Evolutionary conservation across 2,888 invertebrate genomes (phyloP).

Genomic region (Aspidapion aeneum): DNA sequence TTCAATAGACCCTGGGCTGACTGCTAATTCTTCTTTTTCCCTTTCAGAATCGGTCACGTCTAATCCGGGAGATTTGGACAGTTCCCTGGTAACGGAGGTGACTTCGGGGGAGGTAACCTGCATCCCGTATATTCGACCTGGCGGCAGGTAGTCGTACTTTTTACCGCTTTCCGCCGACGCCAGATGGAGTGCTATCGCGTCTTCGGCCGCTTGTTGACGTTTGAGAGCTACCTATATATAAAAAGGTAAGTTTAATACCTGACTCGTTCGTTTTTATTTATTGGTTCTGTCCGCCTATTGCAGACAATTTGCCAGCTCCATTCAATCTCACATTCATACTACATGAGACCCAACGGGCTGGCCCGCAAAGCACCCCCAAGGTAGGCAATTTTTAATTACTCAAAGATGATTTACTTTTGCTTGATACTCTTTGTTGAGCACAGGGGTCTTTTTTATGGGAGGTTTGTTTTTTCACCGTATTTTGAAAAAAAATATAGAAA

Average conservation of each 20-base stretch:
- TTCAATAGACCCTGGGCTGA: slow-evolving; percentile 74
- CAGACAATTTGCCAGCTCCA: no score
- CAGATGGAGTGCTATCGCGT: slow-evolving; percentile 90
- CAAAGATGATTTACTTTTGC: no score
- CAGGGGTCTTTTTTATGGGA: no score
- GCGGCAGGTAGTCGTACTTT: slow-evolving; percentile 70
- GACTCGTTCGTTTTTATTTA: no score
- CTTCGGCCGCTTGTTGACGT: slow-evolving; percentile 95
- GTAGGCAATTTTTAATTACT: no score
- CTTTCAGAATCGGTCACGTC: slow-evolving; percentile 9
- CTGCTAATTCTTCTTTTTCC: slow-evolving; percentile 36
- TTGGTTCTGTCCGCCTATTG: no score
- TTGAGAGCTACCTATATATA: slow-evolving; percentile 80
- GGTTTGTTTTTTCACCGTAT: no score
- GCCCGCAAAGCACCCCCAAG: no score
- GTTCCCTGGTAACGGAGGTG: slow-evolving; percentile 20
- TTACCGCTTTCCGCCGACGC: slow-evolving; percentile 81
- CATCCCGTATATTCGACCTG: slow-evolving; percentile 89
- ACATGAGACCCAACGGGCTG: no score
- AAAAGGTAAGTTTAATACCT: background rate
- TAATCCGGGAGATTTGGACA: slow-evolving; percentile 6
- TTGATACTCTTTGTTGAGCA: no score
- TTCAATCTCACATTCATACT: no score
- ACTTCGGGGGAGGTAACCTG: slow-evolving; percentile 72
- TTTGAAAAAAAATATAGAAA: no score